Percentiles rank a stretch among this genome's conserved stretches.
phyloP scores from a whole-genome alignment of 1,140 invertebrate species.

The Myzus persicae region DNA sequence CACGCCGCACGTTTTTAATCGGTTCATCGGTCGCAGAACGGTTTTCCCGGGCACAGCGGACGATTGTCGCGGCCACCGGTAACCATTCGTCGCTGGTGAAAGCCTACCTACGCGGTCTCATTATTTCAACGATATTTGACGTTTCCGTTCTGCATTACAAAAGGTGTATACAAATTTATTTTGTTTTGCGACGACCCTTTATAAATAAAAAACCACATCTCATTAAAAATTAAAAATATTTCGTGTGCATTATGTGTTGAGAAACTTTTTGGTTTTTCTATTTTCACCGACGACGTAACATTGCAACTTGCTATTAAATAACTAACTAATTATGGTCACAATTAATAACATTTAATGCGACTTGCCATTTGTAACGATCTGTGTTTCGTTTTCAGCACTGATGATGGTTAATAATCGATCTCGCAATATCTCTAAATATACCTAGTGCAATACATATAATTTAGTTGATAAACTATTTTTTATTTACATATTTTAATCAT shows the following conservation, averaged over 20 bases:
- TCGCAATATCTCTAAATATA: background rate
- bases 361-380: background rate
- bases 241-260: background rate
- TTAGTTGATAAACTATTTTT: no score
- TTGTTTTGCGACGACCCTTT: slow-evolving; percentile 1
- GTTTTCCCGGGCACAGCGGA: background rate
- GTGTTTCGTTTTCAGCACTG: background rate
- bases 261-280: slow-evolving; percentile 3
- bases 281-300: background rate
- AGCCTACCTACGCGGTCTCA: slow-evolving; percentile 40
- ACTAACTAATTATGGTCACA: background rate
- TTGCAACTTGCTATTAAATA: background rate
- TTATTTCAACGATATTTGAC: background rate
- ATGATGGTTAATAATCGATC: background rate
- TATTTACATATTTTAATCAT: no score
- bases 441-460: no score
- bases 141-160: slow-evolving; percentile 7
- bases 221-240: slow-evolving; percentile 34
- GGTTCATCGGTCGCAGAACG: slow-evolving; percentile 37
- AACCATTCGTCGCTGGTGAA: background rate
- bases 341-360: background rate
- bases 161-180: slow-evolving; percentile 16
- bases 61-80: background rate
- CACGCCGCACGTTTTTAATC: background rate
- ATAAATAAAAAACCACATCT: slow-evolving; percentile 5